A percentile compares a stretch with the other conserved stretches of the same genome.
Evolutionary conservation across 1,140 invertebrate genomes (phyloP).

Genomic region (Euura lappo): DNA sequence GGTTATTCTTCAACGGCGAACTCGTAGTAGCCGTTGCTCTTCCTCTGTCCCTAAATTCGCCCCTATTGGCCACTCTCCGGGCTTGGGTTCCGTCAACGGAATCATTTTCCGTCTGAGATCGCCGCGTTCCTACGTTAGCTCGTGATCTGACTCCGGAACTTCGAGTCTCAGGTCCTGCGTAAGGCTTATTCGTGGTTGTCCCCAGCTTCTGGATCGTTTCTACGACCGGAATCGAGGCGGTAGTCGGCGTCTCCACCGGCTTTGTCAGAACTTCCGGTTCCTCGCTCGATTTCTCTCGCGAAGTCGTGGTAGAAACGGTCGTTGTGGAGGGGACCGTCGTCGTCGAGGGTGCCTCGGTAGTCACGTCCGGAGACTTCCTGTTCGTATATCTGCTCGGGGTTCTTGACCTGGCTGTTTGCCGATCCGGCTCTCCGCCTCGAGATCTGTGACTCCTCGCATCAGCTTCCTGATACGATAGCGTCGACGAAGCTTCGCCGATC

Average conservation of each 20-base stretch:
- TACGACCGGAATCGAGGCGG: neutral
- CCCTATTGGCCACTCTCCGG: no score
- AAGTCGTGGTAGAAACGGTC: no score
- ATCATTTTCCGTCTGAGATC: slow-evolving; percentile 7
- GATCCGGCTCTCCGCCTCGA: no score
- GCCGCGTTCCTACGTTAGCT: slow-evolving; percentile 5
- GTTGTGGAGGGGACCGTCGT: no score
- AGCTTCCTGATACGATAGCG: neutral
- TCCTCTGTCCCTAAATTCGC: neutral
- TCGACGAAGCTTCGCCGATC: neutral
- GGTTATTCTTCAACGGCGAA: slow-evolving; percentile 12
- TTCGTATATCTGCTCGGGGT: neutral
- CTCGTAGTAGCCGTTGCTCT: slow-evolving; percentile 8
- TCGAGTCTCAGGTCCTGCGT: neutral
- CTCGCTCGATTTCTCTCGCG: neutral
- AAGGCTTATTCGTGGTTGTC: neutral
- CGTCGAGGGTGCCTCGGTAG: no score
- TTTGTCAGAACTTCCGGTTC: neutral
- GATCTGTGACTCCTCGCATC: neutral
- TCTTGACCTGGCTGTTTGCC: neutral
- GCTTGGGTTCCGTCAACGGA: neutral
- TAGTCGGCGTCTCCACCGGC: neutral
- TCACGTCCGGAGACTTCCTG: neutral
- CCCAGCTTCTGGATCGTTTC: neutral
- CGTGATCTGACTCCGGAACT: slow-evolving; percentile 3